Base-by-base conservation (phyloP, 2,888 invertebrate genomes). In the Beris chalybata region DNA sequence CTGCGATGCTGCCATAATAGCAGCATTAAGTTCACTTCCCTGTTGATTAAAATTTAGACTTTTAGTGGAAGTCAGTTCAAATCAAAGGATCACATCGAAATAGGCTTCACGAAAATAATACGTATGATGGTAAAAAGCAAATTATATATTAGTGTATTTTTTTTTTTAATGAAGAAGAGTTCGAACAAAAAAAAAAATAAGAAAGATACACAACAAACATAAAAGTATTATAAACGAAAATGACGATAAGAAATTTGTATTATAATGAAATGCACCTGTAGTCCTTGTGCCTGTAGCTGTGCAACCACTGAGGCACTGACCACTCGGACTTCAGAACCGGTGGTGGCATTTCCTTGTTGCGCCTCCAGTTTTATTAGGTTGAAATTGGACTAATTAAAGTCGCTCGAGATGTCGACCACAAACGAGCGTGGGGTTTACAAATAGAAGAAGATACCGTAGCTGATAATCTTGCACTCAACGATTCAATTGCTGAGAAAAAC, bases 221-320 rank as follows among this genome's bases (percentile, higher is more conserved):
- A 50, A 61, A 29, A 50, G 9, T 5, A 29, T 15, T 57, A 22
- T 29, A 47, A 47, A 44, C 32, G n/a, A n/a, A 45, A 30, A 30
- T 43, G n/a, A 58, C 12, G n/a, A 47, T 6, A 47, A 48, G 31
- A 12, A n/a, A n/a, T 13, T 30, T 30, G 29, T 30, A 13, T 32
- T 50, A 38, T 48, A 50, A 43, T 31, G 48, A 48, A 29, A 64
- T 65, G 61, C 69, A 72, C 72, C 72, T 72, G 72, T 66, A 84
- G 76, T 11, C 84, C 84, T 71, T 84, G 84, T 2, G 84, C 84
- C 70, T 84, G 79, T 68, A 86, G 80, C 75, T 87, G 86, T 67
- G 85, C 85, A 52, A 86, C 82, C 52, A 84, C 83, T 58, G 84
- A 84, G 13, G 83, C 82, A 77, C 86, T 86, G 71, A 86, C 84